Evolutionary conservation across 2,888 invertebrate species (phyloP).

Genomic region (Liopterus haemorrhoidalis): DNA sequence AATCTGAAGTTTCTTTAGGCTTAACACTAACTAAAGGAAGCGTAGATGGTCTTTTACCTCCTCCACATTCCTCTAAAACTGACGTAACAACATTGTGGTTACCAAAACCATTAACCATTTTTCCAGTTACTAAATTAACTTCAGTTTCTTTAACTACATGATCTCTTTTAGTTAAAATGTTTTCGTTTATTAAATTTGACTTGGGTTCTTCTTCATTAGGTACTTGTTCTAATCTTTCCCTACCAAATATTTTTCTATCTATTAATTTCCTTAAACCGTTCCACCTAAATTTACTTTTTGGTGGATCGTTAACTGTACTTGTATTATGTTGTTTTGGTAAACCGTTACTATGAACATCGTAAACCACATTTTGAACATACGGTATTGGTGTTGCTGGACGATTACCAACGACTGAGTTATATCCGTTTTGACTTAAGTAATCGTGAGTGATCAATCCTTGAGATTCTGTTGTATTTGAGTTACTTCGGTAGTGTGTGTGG

Average conservation of each 20-base stretch:
- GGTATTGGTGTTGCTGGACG: slow-evolving; percentile 59
- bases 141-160: slow-evolving; percentile 47
- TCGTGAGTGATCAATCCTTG: slow-evolving; percentile 50
- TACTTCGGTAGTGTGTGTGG: slow-evolving; percentile 39
- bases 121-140: slow-evolving; percentile 51
- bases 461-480: slow-evolving; percentile 42
- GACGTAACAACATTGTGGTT: slow-evolving; percentile 49
- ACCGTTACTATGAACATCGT: slow-evolving; percentile 35
- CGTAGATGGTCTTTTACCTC: slow-evolving; percentile 45
- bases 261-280: slow-evolving; percentile 49
- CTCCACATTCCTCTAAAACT: slow-evolving; percentile 39
- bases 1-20: slow-evolving; percentile 31
- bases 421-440: slow-evolving; percentile 43
- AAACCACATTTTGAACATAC: slow-evolving; percentile 69
- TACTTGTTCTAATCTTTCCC: slow-evolving; percentile 27
- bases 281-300: slow-evolving; percentile 46
- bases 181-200: slow-evolving; percentile 31
- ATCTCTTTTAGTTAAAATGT: slow-evolving; percentile 39
- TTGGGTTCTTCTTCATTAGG: slow-evolving; percentile 24
- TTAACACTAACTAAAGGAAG: slow-evolving; percentile 43
- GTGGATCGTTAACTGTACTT: slow-evolving; percentile 38
- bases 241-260: slow-evolving; percentile 33
- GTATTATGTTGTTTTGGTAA: slow-evolving; percentile 43
- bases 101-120: slow-evolving; percentile 46
- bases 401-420: slow-evolving; percentile 35